Percentiles rank a stretch among this genome's conserved stretches.
Conservation (phyloP, 2,113 vertebrate genomes). For the Ardeotis arabs region DNA sequence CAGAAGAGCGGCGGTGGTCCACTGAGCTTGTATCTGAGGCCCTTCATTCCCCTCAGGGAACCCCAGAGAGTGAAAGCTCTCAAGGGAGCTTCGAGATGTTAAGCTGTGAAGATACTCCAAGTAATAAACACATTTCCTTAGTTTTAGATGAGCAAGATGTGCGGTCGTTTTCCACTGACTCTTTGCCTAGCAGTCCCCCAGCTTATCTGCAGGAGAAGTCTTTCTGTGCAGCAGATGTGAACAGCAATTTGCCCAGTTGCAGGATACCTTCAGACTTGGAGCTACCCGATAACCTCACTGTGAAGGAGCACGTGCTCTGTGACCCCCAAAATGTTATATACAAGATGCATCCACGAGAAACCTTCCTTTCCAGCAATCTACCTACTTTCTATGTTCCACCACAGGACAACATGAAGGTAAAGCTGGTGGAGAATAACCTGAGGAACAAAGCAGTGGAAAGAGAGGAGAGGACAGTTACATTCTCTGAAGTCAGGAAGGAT, state of each 20-base stretch:
- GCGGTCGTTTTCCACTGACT: neutral
- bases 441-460: slow-evolving; percentile 61
- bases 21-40: slow-evolving; percentile 81
- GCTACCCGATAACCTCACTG: slow-evolving; percentile 12
- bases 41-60: slow-evolving; percentile 83
- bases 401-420: slow-evolving; percentile 63
- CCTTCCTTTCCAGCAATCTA: slow-evolving; percentile 79
- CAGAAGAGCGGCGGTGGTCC: slow-evolving; percentile 89
- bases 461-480: neutral
- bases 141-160: slow-evolving; percentile 65
- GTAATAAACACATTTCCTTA: slow-evolving; percentile 52
- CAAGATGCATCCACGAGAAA: slow-evolving; percentile 67
- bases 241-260: neutral
- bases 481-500: neutral
- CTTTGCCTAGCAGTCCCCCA: slow-evolving; percentile 53
- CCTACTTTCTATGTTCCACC: slow-evolving; percentile 90
- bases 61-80: slow-evolving; percentile 92
- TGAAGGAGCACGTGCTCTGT: neutral
- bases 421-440: slow-evolving; percentile 56
- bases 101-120: slow-evolving; percentile 81
- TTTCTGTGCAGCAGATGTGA: slow-evolving; percentile 46
- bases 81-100: slow-evolving; percentile 91
- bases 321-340: slow-evolving; percentile 20
- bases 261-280: slow-evolving; percentile 27
- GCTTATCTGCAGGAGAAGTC: slow-evolving; percentile 44